phyloP scores from a whole-genome alignment of 2,888 invertebrate species.

The Spilarctia lutea region DNA sequence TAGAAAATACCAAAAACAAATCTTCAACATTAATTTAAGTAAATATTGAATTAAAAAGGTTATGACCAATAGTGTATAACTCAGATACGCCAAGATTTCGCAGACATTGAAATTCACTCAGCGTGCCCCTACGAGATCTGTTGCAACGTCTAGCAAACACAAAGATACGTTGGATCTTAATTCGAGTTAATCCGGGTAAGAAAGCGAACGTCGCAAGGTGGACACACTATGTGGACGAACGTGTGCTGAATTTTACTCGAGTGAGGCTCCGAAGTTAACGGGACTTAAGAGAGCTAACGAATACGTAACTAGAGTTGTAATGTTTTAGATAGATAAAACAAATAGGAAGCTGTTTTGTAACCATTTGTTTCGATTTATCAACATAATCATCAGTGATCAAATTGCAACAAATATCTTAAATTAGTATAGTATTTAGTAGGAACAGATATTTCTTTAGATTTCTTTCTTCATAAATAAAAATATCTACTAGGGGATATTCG shows the following conservation, averaged over 20 bases:
- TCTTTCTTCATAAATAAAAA: background rate
- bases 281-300: constrained; percentile 17
- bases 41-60: constrained; percentile 27
- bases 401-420: background rate
- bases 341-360: no score
- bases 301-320: background rate
- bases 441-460: background rate
- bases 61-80: constrained; percentile 36
- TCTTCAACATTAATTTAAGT: constrained; percentile 1
- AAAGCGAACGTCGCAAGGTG: constrained; percentile 75
- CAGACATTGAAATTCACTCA: constrained; percentile 52
- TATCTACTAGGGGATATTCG: background rate
- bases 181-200: constrained; percentile 80
- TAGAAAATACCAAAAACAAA: background rate
- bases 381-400: background rate
- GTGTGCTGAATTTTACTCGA: constrained; percentile 66
- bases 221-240: constrained; percentile 72
- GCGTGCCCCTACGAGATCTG: constrained; percentile 57
- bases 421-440: background rate
- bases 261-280: constrained; percentile 54
- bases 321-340: background rate
- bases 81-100: constrained; percentile 42
- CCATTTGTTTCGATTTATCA: background rate
- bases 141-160: constrained; percentile 69
- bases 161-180: constrained; percentile 81